Base-by-base conservation (phyloP, 1,140 invertebrate genomes). In the Aphis gossypii region DNA sequence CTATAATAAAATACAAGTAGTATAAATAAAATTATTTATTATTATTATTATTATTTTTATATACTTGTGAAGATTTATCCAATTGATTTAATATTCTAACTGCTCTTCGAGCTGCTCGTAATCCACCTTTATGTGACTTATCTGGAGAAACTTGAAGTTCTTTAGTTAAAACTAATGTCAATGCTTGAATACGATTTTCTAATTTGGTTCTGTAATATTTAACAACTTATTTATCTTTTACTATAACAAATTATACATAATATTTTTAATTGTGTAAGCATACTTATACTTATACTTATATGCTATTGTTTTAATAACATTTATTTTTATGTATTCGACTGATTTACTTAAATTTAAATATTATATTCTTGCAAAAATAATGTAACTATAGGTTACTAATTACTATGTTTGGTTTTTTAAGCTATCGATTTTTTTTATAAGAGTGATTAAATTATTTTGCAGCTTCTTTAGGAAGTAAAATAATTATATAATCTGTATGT, bases 91-190 rank as follows among this genome's bases (percentile, higher is more conserved):
- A 96, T n/a, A 99, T 96, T 93, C 97, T 96, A 0, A 99, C 98
- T 11, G 98, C 98, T 94, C 97, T 96, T 88, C 98, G 96, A 6
- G 98, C 97, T 30, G 98, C 98, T 94, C 98, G 96, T 30, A 99
- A 96, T 1, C 99, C 99, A n/a, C 99, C 99, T 95, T 99, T 97
- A 1, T 99, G 95, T 92, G 98, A 98, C 95, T 98, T 98, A 94
- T 98, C 98, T 38, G 98, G 97, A 90, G 97, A 97, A 1, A 98
- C 97, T 95, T 98, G 97, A 56, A 99, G 95, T 95, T 99, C 99
- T 94, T 97, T 97, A 51, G 98, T 97, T 11, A 99, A 95, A 84
- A 98, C 98, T 94, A 98, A 97, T 18, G 98, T 98, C 84, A 99
- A 95, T 51, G 96, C 96, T 94, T 97, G 97, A 41, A 97, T 97